phyloP scores from a whole-genome alignment of 2,113 vertebrate species.

The Burhinus oedicnemus region DNA sequence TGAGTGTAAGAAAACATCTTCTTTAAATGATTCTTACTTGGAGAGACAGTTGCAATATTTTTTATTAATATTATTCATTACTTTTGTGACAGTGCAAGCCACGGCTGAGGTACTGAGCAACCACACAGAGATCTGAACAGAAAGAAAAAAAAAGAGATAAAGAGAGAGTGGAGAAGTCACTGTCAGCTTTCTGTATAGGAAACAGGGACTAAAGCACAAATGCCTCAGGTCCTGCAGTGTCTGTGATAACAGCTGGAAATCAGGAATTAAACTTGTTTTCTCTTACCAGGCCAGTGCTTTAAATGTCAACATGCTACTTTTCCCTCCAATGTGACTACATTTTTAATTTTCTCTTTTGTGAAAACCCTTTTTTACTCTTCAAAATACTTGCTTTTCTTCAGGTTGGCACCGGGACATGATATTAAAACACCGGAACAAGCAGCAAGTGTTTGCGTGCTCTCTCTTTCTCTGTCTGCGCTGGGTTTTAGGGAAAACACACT shows the following conservation, averaged over 20 bases:
- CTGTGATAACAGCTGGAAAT: neutral
- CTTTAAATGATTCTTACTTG: neutral
- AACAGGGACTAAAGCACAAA: neutral
- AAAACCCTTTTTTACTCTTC: neutral
- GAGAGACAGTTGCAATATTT: neutral
- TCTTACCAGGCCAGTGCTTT: neutral
- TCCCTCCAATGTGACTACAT: neutral
- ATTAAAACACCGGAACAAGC: neutral
- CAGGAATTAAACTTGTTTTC: neutral
- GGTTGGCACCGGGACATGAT: neutral
- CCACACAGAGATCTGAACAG: neutral
- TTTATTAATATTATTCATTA: neutral
- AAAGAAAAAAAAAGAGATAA: neutral
- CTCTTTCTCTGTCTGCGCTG: neutral
- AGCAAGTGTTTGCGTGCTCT: neutral
- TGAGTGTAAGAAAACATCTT: neutral
- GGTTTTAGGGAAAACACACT: neutral
- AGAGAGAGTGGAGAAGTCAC: neutral
- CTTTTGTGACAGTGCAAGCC: neutral
- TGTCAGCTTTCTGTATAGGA: neutral
- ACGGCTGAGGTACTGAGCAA: neutral
- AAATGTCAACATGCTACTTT: neutral
- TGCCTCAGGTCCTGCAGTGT: neutral
- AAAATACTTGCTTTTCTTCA: neutral
- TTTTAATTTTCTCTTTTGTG: neutral